Conservation (phyloP, 1,140 invertebrate genomes). For the Trachelipus rathkii region DNA sequence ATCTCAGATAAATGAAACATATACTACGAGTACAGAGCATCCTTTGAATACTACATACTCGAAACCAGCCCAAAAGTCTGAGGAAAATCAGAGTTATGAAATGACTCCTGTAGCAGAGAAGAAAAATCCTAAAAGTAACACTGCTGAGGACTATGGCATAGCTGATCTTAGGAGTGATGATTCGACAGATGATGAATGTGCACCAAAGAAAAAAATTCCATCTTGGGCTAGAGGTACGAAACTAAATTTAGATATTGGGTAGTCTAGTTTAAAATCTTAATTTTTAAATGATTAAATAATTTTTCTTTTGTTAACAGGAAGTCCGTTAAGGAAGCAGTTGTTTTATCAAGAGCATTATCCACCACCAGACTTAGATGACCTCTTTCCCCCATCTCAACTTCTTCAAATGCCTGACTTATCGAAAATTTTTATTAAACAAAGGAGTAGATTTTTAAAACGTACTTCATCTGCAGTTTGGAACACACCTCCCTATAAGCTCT, state of each 20-base stretch:
- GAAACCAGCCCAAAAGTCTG: background rate
- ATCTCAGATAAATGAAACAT: slow-evolving; percentile 21
- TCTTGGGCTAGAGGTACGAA: slow-evolving; percentile 49
- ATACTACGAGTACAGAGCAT: background rate
- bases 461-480: slow-evolving; percentile 45
- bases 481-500: slow-evolving; percentile 40
- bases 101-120: slow-evolving; percentile 48
- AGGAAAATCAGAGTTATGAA: slow-evolving; percentile 47
- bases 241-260: background rate
- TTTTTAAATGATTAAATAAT: too few species aligned
- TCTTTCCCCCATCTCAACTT: slow-evolving; percentile 34
- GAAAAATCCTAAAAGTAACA: slow-evolving; percentile 27
- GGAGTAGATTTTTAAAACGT: slow-evolving; percentile 39
- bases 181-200: slow-evolving; percentile 56
- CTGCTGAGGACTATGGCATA: slow-evolving; percentile 53
- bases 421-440: slow-evolving; percentile 33
- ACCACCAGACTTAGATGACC: slow-evolving; percentile 31
- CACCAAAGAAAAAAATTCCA: slow-evolving; percentile 54
- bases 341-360: slow-evolving; percentile 34
- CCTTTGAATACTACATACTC: slow-evolving; percentile 1
- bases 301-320: slow-evolving; percentile 18
- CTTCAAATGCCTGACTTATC: slow-evolving; percentile 33
- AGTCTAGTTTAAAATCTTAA: background rate
- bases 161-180: slow-evolving; percentile 53
- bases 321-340: slow-evolving; percentile 29